These are phyloP conservation scores for Amorpha juglandis DNA, from an alignment of 2,888 invertebrate species.

Conservation along the genomic window DNA sequence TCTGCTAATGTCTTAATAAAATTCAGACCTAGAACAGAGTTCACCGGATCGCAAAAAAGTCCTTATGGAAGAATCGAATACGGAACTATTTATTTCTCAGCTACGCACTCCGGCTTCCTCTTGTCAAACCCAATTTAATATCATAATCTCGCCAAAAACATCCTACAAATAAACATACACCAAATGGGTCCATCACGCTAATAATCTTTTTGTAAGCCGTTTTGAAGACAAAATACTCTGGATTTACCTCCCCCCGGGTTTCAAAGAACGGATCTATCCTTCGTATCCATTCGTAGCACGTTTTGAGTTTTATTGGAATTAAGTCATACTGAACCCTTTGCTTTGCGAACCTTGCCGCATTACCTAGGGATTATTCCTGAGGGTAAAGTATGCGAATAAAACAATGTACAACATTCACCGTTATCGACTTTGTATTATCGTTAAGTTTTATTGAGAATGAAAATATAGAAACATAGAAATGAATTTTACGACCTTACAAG, in stretches of 20 bases:
- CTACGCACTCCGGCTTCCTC: neutral
- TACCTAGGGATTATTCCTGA: conserved; percentile 63
- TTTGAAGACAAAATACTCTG: conserved; percentile 37
- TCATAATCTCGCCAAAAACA: neutral
- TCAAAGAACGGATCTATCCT: conserved; percentile 33
- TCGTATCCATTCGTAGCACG: conserved; percentile 68
- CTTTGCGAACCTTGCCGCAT: conserved; percentile 66
- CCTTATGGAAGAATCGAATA: neutral
- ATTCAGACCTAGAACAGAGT: too few species aligned
- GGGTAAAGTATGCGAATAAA: conserved; percentile 6
- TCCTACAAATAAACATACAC: neutral
- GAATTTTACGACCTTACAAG: neutral
- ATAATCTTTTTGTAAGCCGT: neutral
- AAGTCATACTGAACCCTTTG: conserved; percentile 76
- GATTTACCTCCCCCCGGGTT: conserved; percentile 20
- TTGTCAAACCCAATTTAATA: neutral
- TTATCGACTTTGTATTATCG: neutral
- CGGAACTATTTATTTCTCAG: neutral
- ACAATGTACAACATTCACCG: neutral
- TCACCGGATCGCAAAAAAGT: neutral
- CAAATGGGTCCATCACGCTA: neutral
- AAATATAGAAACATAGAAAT: too few species aligned
- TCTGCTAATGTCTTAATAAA: too few species aligned
- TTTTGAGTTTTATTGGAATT: conserved; percentile 78
- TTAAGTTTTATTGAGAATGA: conserved; percentile 1